phyloP scores from a whole-genome alignment of 2,888 invertebrate species.

The Oscheius sp. region DNA sequence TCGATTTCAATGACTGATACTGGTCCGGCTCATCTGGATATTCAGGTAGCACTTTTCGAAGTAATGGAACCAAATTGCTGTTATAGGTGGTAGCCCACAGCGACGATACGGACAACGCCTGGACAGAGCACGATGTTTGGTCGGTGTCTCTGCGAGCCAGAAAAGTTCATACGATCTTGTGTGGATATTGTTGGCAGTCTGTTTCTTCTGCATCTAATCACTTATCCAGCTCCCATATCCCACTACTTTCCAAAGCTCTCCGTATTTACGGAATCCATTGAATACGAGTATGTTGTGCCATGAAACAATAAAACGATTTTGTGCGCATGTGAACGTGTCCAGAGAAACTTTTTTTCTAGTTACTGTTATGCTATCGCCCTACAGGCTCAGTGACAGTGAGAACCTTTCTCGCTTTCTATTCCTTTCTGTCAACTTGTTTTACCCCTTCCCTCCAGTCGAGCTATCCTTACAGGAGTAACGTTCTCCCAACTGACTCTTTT shows the following conservation, averaged over 20 bases:
- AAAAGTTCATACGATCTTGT: constrained; percentile 5
- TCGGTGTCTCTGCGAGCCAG: constrained; percentile 45
- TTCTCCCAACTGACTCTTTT: too few species aligned
- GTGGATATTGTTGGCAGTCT: constrained; percentile 28
- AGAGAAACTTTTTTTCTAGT: too few species aligned
- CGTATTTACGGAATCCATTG: constrained; percentile 30
- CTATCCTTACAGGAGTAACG: too few species aligned
- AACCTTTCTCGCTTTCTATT: too few species aligned
- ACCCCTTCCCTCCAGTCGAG: too few species aligned
- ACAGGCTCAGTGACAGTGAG: too few species aligned
- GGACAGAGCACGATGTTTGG: constrained; percentile 70
- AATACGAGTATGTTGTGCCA: constrained; percentile 18
- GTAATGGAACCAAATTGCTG: background rate
- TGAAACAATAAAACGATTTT: too few species aligned
- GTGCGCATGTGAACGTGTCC: too few species aligned
- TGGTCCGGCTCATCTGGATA: constrained; percentile 46
- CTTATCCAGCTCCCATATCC: constrained; percentile 1
- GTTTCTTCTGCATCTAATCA: constrained; percentile 14
- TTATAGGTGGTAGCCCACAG: constrained; percentile 42
- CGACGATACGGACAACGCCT: constrained; percentile 72
- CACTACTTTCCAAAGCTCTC: constrained; percentile 17
- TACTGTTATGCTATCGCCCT: too few species aligned
- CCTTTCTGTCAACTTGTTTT: too few species aligned
- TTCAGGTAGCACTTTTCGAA: constrained; percentile 18
- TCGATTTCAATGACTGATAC: constrained; percentile 45